phyloP scores from a whole-genome alignment of 2,888 invertebrate species.

The Vandiemenella viatica region DNA sequence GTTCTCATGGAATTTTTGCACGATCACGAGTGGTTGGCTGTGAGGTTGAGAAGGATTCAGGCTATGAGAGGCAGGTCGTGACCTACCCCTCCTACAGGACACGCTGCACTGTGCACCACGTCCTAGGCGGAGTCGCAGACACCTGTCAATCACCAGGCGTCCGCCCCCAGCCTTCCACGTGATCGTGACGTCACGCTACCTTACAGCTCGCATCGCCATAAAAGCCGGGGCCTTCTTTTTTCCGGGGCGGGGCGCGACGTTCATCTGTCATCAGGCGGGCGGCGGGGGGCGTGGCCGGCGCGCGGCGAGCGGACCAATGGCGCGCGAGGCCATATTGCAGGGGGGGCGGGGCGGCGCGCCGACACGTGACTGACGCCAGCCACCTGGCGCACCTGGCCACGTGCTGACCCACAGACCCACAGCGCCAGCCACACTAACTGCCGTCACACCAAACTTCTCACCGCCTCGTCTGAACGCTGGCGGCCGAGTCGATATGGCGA shows the following conservation, averaged over 20 bases:
- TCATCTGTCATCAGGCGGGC: conserved; percentile 15
- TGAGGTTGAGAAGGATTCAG: no score
- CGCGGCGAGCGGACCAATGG: conserved; percentile 11
- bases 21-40: no score
- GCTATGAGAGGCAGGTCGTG: no score
- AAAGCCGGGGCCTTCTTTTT: conserved; percentile 10
- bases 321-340: conserved; percentile 17
- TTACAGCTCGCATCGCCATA: conserved; percentile 13
- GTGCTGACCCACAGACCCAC: background rate
- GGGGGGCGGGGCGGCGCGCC: conserved; percentile 13
- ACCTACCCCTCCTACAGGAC: no score
- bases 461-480: no score
- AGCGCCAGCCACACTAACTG: background rate
- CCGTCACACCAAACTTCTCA: no score
- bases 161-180: conserved; percentile 1
- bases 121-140: no score
- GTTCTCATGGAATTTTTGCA: no score
- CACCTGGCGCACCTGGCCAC: conserved; percentile 7
- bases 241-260: conserved; percentile 13
- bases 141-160: background rate
- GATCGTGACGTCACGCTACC: conserved; percentile 11
- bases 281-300: conserved; percentile 13
- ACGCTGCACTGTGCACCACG: no score
- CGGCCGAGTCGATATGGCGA: no score
- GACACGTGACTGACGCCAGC: conserved; percentile 4